Evolutionary conservation across 2,113 vertebrate species (phyloP), one percentile per base, ranked within the genome.

Genomic region (Atlantisia rogersi): DNA sequence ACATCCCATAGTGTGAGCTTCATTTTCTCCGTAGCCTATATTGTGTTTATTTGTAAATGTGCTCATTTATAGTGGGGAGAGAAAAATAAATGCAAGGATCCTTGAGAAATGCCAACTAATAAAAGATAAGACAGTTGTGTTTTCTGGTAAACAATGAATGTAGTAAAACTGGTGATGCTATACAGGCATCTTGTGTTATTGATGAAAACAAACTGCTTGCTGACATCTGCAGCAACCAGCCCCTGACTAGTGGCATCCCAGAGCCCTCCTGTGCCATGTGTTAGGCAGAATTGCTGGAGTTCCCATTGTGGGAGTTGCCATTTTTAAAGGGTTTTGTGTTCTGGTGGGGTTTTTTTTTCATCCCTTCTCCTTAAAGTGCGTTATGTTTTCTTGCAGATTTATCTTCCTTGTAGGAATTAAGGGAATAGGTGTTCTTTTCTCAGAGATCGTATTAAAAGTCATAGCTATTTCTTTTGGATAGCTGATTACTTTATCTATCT

Each of bases 171-270:
- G 73, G 53, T 88, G 92, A 78, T 94, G 86, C 76, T 93, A 67
- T 93, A 70, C 62, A 84, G 76, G 86, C 92, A 91, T 86, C 62
- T 86, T 88, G 60, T 71, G 86, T 63, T 93, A 73, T 39, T 82
- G 84, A 91, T 91, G 55, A 86, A 95, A 96, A 91, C 88, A 83
- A 92, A 88, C 91, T 82, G 76, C 86, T 84, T 86, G 48, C 76
- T 89, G 92, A 79, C 48, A 68, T 82, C 77, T 94, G 88, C 78
- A 88, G 75, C 64, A 94, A 24, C 53, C 83, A 89, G 35, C 32
- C 58, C 25, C 53, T 90, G 31, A 91, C 25, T 91, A 24, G 42
- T 88, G 86, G 48, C 56, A 71, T 81, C 82, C 16, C 42, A 75
- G 69, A 91, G 86, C 74, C 44, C 37, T 73, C 37, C 53, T 2